phyloP scores from a whole-genome alignment of 2,113 vertebrate genomes.

The Sitta europaea region DNA sequence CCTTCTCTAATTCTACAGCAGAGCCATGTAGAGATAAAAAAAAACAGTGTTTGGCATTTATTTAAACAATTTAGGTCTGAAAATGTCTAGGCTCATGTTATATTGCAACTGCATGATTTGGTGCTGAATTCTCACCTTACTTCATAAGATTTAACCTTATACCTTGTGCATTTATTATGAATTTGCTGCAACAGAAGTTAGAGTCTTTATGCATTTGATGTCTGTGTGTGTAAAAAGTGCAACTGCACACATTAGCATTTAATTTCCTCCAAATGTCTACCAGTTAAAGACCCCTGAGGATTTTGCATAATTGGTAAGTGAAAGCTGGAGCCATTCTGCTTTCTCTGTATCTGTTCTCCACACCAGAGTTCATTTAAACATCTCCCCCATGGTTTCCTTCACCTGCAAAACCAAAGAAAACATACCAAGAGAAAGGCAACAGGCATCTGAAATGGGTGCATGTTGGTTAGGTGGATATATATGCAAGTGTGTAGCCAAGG shows the following conservation, averaged over 20 bases:
- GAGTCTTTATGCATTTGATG: slow-evolving; percentile 59
- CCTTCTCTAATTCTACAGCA: slow-evolving; percentile 24
- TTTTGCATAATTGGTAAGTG: slow-evolving; percentile 66
- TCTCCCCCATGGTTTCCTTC: slow-evolving; percentile 3
- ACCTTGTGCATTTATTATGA: slow-evolving; percentile 43
- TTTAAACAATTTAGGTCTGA: slow-evolving; percentile 25
- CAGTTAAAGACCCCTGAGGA: slow-evolving; percentile 61
- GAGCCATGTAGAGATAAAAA: background rate
- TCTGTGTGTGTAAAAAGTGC: slow-evolving; percentile 56
- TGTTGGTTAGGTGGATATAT: background rate
- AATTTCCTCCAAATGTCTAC: slow-evolving; percentile 68
- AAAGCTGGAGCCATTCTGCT: slow-evolving; percentile 56
- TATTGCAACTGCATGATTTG: slow-evolving; percentile 11
- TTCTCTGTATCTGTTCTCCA: slow-evolving; percentile 41
- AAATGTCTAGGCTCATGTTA: slow-evolving; percentile 23
- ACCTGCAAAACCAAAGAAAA: slow-evolving; percentile 35
- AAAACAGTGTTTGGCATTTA: background rate
- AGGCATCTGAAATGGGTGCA: background rate
- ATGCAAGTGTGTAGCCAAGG: background rate
- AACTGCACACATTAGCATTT: slow-evolving; percentile 69
- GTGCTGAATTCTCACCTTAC: slow-evolving; percentile 30
- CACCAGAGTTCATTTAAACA: slow-evolving; percentile 56
- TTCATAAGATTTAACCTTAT: slow-evolving; percentile 55
- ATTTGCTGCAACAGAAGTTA: slow-evolving; percentile 34
- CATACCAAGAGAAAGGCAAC: background rate